phyloP scores from a whole-genome alignment of 1,140 invertebrate species.

The Episyrphus balteatus region DNA sequence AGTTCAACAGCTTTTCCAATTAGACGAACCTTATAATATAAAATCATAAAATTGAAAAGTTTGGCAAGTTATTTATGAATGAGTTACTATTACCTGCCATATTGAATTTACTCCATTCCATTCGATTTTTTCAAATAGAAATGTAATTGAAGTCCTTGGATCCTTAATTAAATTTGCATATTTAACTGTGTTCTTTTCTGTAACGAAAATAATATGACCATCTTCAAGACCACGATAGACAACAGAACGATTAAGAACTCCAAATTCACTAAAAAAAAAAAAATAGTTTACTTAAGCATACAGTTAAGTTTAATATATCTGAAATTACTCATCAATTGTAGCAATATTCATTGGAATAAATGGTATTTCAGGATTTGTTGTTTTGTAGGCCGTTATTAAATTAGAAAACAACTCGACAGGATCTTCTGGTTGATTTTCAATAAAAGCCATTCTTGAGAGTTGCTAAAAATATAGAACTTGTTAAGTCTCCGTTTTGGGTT shows the following conservation, averaged over 20 bases:
- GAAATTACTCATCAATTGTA: slow-evolving; percentile 16
- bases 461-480: neutral
- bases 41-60: neutral
- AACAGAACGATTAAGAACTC: slow-evolving; percentile 25
- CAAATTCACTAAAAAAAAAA: slow-evolving; percentile 13
- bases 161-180: slow-evolving; percentile 21
- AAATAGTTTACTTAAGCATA: too few species aligned
- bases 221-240: slow-evolving; percentile 24
- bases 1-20: slow-evolving; percentile 21
- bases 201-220: slow-evolving; percentile 20
- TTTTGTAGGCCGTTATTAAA: slow-evolving; percentile 3
- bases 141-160: slow-evolving; percentile 14
- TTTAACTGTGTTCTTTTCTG: slow-evolving; percentile 24
- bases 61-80: neutral
- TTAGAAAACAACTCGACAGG: slow-evolving; percentile 19
- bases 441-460: slow-evolving; percentile 14
- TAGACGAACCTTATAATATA: slow-evolving; percentile 9
- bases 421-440: slow-evolving; percentile 11
- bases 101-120: neutral
- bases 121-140: slow-evolving; percentile 10
- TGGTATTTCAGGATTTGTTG: neutral
- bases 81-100: too few species aligned
- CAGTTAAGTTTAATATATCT: neutral
- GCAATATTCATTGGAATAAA: slow-evolving; percentile 23
- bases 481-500: too few species aligned